These are phyloP conservation scores for Typhlomys cinereus DNA, from an alignment of 2,113 vertebrate genomes.

Conservation along the genomic window DNA sequence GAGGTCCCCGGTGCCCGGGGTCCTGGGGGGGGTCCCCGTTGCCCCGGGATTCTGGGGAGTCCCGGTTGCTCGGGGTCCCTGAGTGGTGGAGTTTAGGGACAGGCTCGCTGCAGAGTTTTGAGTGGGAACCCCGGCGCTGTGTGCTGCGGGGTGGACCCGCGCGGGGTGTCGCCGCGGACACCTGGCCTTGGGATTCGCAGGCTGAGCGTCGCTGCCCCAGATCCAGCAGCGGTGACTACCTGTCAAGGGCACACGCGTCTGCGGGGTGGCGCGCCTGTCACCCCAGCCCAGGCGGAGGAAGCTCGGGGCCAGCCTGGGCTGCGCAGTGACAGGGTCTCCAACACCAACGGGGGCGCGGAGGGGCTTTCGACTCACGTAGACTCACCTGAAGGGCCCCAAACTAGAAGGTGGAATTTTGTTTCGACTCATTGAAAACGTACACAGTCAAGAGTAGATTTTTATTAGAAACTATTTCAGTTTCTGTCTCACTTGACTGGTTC, in stretches of 20 bases:
- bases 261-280: background rate
- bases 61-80: background rate
- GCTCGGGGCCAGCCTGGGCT: background rate
- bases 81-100: background rate
- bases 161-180: background rate
- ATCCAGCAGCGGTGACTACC: background rate
- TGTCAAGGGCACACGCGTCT: background rate
- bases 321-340: background rate
- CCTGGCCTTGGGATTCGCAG: background rate
- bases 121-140: background rate
- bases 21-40: too few species aligned
- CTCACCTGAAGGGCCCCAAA: too few species aligned
- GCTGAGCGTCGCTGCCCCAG: background rate
- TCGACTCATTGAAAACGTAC: background rate
- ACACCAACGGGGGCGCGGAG: background rate
- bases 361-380: too few species aligned
- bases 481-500: background rate
- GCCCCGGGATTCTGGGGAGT: background rate
- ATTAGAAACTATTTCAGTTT: background rate
- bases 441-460: background rate
- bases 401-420: background rate
- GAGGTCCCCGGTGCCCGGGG: background rate
- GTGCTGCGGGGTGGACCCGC: background rate
- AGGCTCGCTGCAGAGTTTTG: background rate
- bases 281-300: background rate